phyloP scores from a whole-genome alignment of 2,888 invertebrate genomes.

The Leptopterna dolabrata region DNA sequence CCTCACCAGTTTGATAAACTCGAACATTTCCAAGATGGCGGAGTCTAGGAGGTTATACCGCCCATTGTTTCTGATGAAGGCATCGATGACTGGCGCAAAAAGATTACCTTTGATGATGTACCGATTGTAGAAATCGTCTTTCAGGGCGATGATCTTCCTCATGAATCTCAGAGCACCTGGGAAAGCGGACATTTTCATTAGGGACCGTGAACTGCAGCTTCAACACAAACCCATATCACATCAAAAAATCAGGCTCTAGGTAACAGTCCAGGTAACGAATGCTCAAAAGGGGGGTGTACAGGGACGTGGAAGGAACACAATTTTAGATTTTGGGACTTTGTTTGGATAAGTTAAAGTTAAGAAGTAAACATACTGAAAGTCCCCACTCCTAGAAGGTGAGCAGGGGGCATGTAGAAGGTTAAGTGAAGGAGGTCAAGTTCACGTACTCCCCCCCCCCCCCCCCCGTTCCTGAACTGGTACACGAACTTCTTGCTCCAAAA shows the following conservation, averaged over 20 bases:
- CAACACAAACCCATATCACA: not conserved
- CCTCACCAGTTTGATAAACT: conserved; percentile 89
- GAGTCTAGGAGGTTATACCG: conserved; percentile 99
- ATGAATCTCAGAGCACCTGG: conserved; percentile 92
- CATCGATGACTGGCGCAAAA: conserved; percentile 95
- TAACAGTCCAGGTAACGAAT: too few species aligned
- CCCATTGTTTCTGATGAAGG: conserved; percentile 95
- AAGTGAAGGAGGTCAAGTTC: too few species aligned
- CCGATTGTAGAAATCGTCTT: conserved; percentile 98
- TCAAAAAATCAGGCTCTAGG: not conserved
- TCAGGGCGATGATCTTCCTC: conserved; percentile 95
- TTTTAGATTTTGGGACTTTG: too few species aligned
- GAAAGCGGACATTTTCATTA: conserved; percentile 57
- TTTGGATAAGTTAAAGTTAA: too few species aligned
- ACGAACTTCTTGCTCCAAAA: too few species aligned
- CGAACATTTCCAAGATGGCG: conserved; percentile 98
- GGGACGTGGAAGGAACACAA: too few species aligned
- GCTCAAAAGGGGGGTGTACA: too few species aligned
- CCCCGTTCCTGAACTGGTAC: too few species aligned
- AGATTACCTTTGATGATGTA: conserved; percentile 95
- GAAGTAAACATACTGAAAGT: too few species aligned
- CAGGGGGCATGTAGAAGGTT: too few species aligned
- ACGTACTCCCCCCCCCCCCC: too few species aligned
- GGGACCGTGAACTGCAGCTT: not conserved
- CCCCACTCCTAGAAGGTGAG: too few species aligned